phyloP scores from a whole-genome alignment of 2,797 vertebrate genomes.

The Cryptoprocta ferox region DNA sequence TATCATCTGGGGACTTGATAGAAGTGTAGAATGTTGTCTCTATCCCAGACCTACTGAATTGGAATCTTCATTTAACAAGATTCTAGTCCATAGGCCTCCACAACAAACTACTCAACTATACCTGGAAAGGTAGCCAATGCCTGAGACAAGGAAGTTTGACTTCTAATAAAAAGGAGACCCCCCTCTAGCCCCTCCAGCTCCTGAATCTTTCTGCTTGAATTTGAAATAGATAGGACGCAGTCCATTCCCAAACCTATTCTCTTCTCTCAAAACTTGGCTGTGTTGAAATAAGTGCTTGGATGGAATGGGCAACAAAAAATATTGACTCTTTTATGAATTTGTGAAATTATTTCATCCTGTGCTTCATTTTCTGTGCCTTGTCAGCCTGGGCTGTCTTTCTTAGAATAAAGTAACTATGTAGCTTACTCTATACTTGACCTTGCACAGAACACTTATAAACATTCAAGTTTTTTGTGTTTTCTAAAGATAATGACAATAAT shows the following conservation, averaged over 20 bases:
- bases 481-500: conserved; percentile 9
- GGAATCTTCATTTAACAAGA: not conserved
- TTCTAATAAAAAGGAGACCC: not conserved
- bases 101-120: not conserved
- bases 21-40: not conserved
- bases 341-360: not conserved
- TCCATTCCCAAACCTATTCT: not conserved
- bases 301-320: not conserved
- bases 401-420: not conserved
- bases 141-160: not conserved
- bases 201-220: not conserved
- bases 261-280: not conserved
- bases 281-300: not conserved
- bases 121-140: not conserved
- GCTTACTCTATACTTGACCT: not conserved
- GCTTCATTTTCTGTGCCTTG: conserved; percentile 2
- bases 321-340: not conserved
- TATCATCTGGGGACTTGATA: not conserved
- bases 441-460: not conserved
- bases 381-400: not conserved
- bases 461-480: conserved; percentile 35
- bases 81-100: not conserved
- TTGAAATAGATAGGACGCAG: not conserved
- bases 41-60: not conserved
- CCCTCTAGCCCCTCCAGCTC: not conserved